Percentiles rank a stretch among this genome's conserved stretches.
phyloP scores from a whole-genome alignment of 2,888 invertebrate species.

The Atherix ibis region DNA sequence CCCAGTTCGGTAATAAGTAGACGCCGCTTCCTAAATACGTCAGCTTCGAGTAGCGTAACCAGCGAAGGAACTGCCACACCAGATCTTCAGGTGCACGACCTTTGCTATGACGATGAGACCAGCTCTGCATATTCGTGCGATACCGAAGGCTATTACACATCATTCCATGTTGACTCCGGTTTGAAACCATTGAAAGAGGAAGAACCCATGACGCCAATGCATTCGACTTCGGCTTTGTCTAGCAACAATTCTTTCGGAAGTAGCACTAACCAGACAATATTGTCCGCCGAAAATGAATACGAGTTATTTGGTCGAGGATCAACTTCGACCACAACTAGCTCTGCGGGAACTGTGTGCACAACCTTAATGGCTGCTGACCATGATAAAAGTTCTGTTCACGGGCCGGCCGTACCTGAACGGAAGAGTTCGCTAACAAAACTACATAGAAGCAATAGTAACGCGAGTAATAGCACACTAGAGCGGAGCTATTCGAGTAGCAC shows the following conservation, averaged over 20 bases:
- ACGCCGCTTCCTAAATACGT: conserved; percentile 50
- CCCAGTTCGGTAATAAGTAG: conserved; percentile 55
- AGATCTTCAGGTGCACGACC: conserved; percentile 57
- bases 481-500: conserved; percentile 35
- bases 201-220: conserved; percentile 55
- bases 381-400: conserved; percentile 39
- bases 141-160: conserved; percentile 94
- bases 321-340: conserved; percentile 79
- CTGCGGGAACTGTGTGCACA: conserved; percentile 79
- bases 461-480: conserved; percentile 41
- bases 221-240: conserved; percentile 48
- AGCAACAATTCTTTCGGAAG: conserved; percentile 50
- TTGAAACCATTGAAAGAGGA: conserved; percentile 71
- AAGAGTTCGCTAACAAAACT: conserved; percentile 57
- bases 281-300: conserved; percentile 73
- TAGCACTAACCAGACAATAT: conserved; percentile 50
- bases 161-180: conserved; percentile 93
- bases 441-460: conserved; percentile 38
- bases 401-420: conserved; percentile 68
- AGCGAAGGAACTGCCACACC: conserved; percentile 75
- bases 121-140: conserved; percentile 90
- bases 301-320: conserved; percentile 84
- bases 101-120: conserved; percentile 66
- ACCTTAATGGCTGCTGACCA: conserved; percentile 56
- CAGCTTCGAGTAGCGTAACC: conserved; percentile 68